These are phyloP conservation scores for Parapsyche elsis DNA, from an alignment of 1,140 invertebrate species.

Conservation along the genomic window DNA sequence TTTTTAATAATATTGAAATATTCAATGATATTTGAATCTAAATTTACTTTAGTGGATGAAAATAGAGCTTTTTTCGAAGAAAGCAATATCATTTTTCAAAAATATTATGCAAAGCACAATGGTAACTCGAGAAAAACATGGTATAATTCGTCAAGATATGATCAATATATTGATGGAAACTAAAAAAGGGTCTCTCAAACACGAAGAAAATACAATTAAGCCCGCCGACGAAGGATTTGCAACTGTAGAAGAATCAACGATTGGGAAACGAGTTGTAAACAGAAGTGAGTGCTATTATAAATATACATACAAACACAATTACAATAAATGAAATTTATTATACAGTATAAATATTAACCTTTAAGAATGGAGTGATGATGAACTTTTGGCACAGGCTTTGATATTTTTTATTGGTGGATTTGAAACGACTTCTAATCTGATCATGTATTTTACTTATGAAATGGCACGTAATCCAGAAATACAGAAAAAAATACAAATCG, in stretches of 20 bases:
- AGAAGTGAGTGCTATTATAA: slow-evolving; percentile 9
- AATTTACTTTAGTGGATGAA: too few relatives aligned
- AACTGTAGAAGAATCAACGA: slow-evolving; percentile 16
- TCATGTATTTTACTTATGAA: slow-evolving; percentile 68
- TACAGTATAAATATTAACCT: neutral
- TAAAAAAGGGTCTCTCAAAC: slow-evolving; percentile 59
- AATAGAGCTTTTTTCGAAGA: neutral
- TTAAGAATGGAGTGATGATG: slow-evolving; percentile 50
- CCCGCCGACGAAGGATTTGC: slow-evolving; percentile 58
- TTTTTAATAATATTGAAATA: neutral
- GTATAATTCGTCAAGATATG: slow-evolving; percentile 63
- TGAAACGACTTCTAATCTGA: slow-evolving; percentile 71
- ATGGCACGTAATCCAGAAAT: slow-evolving; percentile 69
- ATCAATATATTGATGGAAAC: slow-evolving; percentile 64
- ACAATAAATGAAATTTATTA: neutral
- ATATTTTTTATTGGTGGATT: slow-evolving; percentile 71
- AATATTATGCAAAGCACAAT: slow-evolving; percentile 57
- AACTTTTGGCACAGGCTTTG: slow-evolving; percentile 68
- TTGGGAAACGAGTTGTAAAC: neutral
- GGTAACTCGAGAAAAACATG: slow-evolving; percentile 58
- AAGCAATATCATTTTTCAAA: slow-evolving; percentile 52
- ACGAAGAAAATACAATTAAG: slow-evolving; percentile 28
- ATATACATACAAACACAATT: neutral
- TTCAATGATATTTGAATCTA: slow-evolving; percentile 30
- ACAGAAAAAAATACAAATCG: slow-evolving; percentile 69